Conservation (phyloP, 2,113 vertebrate genomes). For the Rallus limicola region DNA sequence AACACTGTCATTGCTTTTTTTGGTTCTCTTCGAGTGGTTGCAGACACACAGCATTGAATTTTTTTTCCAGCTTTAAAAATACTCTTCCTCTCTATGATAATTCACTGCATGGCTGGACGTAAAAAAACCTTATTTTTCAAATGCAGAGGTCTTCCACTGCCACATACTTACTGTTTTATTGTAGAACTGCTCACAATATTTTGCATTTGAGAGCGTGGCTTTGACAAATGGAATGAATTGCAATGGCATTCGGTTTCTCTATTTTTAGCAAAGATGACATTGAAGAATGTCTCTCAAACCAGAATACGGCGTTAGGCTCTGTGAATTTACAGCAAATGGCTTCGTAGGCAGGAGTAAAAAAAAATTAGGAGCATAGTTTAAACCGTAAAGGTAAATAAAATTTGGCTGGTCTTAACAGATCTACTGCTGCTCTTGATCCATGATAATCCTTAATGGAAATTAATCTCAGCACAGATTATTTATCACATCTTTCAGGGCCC, state of each 20-base stretch:
- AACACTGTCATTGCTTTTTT: slow-evolving; percentile 20
- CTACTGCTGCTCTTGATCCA: not conserved
- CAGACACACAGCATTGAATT: not conserved
- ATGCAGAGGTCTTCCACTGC: not conserved
- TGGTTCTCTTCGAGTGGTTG: not conserved
- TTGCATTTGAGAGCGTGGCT: not conserved
- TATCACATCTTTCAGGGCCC: not conserved
- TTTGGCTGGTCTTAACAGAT: not conserved
- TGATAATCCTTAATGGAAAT: not conserved
- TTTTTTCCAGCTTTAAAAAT: slow-evolving; percentile 43
- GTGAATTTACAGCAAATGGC: not conserved
- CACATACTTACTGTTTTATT: not conserved
- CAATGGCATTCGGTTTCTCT: not conserved
- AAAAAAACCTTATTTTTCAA: not conserved
- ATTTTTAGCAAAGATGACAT: not conserved
- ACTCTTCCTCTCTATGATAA: not conserved
- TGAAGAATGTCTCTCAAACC: not conserved
- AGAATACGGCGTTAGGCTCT: not conserved
- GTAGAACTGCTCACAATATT: not conserved
- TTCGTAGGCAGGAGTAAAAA: not conserved
- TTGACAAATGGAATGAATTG: not conserved
- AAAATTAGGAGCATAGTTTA: not conserved
- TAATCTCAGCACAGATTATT: not conserved
- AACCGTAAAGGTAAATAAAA: not conserved
- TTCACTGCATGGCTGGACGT: not conserved